Evolutionary conservation across 2,888 invertebrate genomes (phyloP), one percentile per base, ranked within the genome.

Genomic region (Ennomos fuscantarius): DNA sequence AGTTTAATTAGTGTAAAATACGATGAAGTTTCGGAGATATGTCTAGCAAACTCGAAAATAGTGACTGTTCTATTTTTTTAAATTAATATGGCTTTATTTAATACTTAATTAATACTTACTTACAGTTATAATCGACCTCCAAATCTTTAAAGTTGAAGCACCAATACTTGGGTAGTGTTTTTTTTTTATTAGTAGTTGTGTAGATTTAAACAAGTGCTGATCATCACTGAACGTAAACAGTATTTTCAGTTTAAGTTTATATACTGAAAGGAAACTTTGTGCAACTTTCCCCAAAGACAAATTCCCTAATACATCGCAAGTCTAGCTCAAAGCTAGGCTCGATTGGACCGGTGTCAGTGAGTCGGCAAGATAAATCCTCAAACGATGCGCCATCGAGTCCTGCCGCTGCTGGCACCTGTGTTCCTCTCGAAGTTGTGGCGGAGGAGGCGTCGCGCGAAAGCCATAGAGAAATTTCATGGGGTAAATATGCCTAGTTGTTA

Each of bases 321-420:
- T 67, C 74, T 74, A 70, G 74, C 67, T 15, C 8, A 3, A 41
- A 48, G 66, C 73, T 74, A 68, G 74, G 52, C 65, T 46, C 15
- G 9, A 51, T 48, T n/a, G 24, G 24, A 37, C 8, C 39, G 9
- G 47, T 48, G 39, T 10, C 13, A 12, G 32, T 62, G 58, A 31
- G 11, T 31, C 64, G 68, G 70, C 91, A 91, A 89, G 68, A 92
- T 92, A 88, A 92, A 92, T 75, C 92, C 92, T 1, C 90, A 87
- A 82, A 89, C 89, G 70, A 92, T 92, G 92, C 83, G 90, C 2
- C 89, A 89, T 74, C 89, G 92, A 1, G 84, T 89, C 61, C 79
- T 92, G 73, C 91, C 92, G 56, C 69, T 90, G 62, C 72, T 90
- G 76, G 89, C 89, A 31, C 89, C 92, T 53, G 83, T 89, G 74